Conservation (phyloP, 2,797 vertebrate genomes). For the Nannoperca obscura region DNA sequence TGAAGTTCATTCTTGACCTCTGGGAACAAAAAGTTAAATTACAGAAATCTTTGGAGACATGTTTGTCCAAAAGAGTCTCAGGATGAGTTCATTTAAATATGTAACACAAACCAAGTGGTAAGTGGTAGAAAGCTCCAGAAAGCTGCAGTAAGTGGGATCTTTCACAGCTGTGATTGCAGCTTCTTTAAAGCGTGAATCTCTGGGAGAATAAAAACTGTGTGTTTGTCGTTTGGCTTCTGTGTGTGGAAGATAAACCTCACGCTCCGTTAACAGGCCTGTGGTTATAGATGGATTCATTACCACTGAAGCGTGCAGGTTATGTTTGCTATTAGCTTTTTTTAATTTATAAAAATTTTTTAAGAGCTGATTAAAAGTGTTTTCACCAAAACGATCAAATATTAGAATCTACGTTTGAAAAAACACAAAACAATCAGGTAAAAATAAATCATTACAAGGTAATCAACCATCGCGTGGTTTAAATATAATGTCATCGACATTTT, state of each 20-base stretch:
- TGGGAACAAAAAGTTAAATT: background rate
- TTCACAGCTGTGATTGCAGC: background rate
- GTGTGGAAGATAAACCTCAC: background rate
- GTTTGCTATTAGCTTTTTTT: background rate
- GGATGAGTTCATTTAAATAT: background rate
- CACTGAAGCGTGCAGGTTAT: background rate
- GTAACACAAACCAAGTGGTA: background rate
- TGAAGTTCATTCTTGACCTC: background rate
- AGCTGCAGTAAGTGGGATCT: background rate
- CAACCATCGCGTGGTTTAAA: background rate
- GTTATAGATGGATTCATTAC: background rate
- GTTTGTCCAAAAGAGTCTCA: background rate
- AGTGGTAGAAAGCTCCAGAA: background rate
- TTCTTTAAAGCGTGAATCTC: constrained; percentile 1
- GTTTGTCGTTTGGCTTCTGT: background rate
- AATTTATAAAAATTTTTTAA: too few relatives aligned
- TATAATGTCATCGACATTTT: background rate
- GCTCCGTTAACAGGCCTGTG: background rate
- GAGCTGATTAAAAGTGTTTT: background rate
- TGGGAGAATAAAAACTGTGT: background rate
- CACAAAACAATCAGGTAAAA: background rate
- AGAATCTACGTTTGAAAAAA: background rate
- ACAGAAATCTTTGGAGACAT: background rate
- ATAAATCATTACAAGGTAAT: background rate
- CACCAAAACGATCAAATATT: background rate